A percentile compares a stretch with the other conserved stretches of the same genome.
These are phyloP conservation scores for Diploscapter pachys DNA, from an alignment of 1,140 invertebrate genomes.

Conservation along the genomic window DNA sequence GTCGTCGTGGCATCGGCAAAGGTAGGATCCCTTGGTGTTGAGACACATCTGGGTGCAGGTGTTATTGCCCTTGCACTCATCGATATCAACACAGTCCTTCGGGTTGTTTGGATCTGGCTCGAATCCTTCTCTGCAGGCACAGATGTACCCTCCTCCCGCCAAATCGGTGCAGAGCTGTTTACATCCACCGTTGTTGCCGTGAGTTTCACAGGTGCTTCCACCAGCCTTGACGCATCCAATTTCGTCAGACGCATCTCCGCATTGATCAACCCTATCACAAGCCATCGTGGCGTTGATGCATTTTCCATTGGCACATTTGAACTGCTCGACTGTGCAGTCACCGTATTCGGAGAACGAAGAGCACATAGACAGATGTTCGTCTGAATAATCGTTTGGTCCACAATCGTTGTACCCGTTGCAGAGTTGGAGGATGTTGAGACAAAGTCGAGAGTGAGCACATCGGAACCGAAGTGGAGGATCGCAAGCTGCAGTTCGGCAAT, in stretches of 20 bases:
- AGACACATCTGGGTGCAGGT: constrained; percentile 91
- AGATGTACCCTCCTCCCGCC: constrained; percentile 50
- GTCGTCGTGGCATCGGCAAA: constrained; percentile 90
- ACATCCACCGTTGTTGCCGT: constrained; percentile 55
- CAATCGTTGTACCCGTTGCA: constrained; percentile 56
- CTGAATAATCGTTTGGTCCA: constrained; percentile 50
- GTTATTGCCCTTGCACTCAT: constrained; percentile 82
- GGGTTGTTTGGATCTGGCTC: constrained; percentile 52
- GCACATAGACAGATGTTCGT: constrained; percentile 55
- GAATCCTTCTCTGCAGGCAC: constrained; percentile 57
- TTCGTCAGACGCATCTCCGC: constrained; percentile 89
- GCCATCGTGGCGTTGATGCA: constrained; percentile 90
- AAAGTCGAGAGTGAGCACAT: constrained; percentile 52
- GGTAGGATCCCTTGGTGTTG: constrained; percentile 89
- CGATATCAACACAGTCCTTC: constrained; percentile 70
- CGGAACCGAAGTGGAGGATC: constrained; percentile 57
- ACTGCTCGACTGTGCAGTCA: constrained; percentile 62
- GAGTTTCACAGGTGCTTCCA: constrained; percentile 51
- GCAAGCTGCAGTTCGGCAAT: constrained; percentile 50
- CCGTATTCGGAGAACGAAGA: constrained; percentile 58
- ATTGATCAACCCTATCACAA: constrained; percentile 92
- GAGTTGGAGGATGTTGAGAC: constrained; percentile 50
- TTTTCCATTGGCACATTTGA: constrained; percentile 70
- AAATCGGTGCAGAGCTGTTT: constrained; percentile 55
- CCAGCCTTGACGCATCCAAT: constrained; percentile 61